Conservation (phyloP, 2,113 vertebrate genomes). For the Anarhynchus alexandrinus region DNA sequence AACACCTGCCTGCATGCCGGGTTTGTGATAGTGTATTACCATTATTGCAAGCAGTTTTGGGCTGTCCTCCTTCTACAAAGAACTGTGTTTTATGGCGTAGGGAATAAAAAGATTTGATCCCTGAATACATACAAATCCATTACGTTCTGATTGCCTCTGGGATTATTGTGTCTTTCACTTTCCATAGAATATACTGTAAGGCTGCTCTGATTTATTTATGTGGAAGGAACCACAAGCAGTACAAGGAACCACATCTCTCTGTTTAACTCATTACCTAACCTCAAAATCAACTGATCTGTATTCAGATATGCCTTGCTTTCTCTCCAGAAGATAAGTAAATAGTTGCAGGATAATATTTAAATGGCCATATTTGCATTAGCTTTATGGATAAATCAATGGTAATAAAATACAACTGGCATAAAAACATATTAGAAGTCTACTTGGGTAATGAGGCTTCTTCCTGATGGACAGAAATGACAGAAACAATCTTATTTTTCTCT, state of each 20-base stretch:
- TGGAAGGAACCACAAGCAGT: not conserved
- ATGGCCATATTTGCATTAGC: not conserved
- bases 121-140: not conserved
- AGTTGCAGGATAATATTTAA: conserved; percentile 45
- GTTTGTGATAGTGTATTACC: not conserved
- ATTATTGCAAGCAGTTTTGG: not conserved
- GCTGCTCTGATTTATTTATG: conserved; percentile 21
- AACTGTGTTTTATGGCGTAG: not conserved
- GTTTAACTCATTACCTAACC: not conserved
- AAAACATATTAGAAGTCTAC: not conserved
- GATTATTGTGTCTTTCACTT: not conserved
- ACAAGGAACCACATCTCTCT: not conserved
- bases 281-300: not conserved
- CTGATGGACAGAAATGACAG: conserved; percentile 17
- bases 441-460: not conserved
- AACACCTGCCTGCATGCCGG: not conserved
- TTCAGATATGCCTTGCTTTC: not conserved
- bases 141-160: not conserved
- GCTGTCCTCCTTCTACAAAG: not conserved
- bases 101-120: not conserved
- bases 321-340: not conserved
- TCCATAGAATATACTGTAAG: not conserved
- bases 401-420: conserved; percentile 20
- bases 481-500: not conserved
- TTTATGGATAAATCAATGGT: conserved; percentile 38